These are phyloP conservation scores for Ia io DNA, from an alignment of 2,113 vertebrate genomes.

Conservation along the genomic window DNA sequence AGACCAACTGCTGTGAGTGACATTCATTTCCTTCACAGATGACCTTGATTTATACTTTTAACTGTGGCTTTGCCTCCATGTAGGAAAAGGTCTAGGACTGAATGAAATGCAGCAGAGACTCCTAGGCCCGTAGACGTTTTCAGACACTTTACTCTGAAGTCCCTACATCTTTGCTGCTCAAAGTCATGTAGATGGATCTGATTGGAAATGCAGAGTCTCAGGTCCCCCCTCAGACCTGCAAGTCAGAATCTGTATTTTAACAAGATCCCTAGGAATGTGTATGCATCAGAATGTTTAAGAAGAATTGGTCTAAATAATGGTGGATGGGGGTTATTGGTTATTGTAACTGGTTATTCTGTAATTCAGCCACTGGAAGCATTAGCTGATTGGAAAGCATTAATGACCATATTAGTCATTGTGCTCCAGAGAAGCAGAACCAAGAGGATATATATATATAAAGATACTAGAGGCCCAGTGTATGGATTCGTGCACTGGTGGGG, in stretches of 20 bases:
- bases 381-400: background rate
- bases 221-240: background rate
- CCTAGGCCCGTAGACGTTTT: background rate
- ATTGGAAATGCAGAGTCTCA: background rate
- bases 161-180: background rate
- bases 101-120: background rate
- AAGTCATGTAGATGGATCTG: background rate
- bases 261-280: background rate
- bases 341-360: background rate
- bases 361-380: background rate
- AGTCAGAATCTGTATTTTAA: background rate
- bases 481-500: too few species aligned
- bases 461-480: background rate
- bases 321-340: too few species aligned
- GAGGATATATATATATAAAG: background rate
- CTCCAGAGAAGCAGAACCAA: background rate
- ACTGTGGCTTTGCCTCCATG: background rate
- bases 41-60: constrained; percentile 35
- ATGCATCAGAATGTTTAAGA: background rate
- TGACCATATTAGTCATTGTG: background rate
- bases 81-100: background rate
- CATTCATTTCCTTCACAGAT: constrained; percentile 44
- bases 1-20: constrained; percentile 25
- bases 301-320: background rate
- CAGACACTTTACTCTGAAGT: background rate